Evolutionary conservation across 1,140 invertebrate species (phyloP).

Genomic region (Drosophila busckii): DNA sequence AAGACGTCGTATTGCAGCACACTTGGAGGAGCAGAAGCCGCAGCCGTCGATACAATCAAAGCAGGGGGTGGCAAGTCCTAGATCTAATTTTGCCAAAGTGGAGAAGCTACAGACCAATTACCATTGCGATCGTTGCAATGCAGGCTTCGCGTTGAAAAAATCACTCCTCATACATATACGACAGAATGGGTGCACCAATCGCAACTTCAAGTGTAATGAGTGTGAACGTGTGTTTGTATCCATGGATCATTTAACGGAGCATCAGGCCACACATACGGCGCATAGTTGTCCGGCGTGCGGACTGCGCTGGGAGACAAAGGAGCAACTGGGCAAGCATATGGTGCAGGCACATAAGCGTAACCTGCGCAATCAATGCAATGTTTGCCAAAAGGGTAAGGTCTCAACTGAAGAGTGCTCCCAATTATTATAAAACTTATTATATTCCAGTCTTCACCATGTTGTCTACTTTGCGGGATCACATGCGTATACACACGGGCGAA

Average conservation of each 20-base stretch:
- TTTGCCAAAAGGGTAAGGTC: conserved; percentile 81
- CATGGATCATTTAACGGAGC: conserved; percentile 78
- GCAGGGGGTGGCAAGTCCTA: neutral
- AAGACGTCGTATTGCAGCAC: conserved; percentile 20
- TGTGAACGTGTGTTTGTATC: conserved; percentile 80
- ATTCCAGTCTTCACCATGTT: conserved; percentile 79
- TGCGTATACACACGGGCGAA: conserved; percentile 78
- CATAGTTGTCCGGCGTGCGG: conserved; percentile 72
- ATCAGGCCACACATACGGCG: conserved; percentile 53
- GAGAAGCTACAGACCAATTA: conserved; percentile 41
- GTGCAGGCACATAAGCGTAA: conserved; percentile 80
- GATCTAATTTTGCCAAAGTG: neutral
- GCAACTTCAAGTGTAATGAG: conserved; percentile 56
- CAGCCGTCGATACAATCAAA: conserved; percentile 7
- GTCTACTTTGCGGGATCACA: conserved; percentile 80
- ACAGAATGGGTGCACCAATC: conserved; percentile 64
- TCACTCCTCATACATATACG: conserved; percentile 52
- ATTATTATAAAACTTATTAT: neutral
- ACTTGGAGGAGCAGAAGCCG: conserved; percentile 1
- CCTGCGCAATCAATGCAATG: conserved; percentile 81
- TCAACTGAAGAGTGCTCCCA: neutral
- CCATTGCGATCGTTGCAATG: conserved; percentile 65
- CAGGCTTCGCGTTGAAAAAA: conserved; percentile 65
- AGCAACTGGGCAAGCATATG: conserved; percentile 78
- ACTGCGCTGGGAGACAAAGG: conserved; percentile 64